Evolutionary conservation across 2,113 vertebrate genomes (phyloP).

Genomic region (Budorcas taxicolor): DNA sequence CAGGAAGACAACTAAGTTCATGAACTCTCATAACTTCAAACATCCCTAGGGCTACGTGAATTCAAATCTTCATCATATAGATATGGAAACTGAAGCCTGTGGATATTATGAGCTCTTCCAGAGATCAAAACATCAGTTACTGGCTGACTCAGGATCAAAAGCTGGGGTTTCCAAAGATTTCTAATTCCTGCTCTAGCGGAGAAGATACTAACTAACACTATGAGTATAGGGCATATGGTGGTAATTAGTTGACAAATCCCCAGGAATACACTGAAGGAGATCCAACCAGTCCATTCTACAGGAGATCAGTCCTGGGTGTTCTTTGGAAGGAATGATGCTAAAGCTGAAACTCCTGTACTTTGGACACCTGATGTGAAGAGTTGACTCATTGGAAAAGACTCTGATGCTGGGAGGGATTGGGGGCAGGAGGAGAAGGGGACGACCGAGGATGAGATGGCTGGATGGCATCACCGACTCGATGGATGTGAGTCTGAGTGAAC

Average conservation of each 20-base stretch:
- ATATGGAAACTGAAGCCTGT: neutral
- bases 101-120: neutral
- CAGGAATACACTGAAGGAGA: neutral
- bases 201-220: neutral
- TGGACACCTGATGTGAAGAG: too few species aligned
- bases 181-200: neutral
- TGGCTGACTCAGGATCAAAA: neutral
- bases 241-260: neutral
- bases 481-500: too few species aligned
- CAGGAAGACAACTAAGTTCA: neutral
- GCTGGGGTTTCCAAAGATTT: neutral
- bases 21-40: neutral
- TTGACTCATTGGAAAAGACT: too few species aligned
- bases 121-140: neutral
- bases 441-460: too few species aligned
- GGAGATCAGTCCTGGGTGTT: too few species aligned
- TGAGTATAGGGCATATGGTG: too few species aligned
- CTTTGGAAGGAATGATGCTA: too few species aligned
- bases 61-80: neutral
- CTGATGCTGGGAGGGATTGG: too few species aligned
- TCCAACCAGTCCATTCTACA: too few species aligned
- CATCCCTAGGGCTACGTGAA: neutral
- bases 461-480: fast-evolving
- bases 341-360: too few species aligned
- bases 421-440: too few species aligned